Base-by-base conservation (phyloP, 2,797 vertebrate genomes). In the Poeciliopsis infans region DNA sequence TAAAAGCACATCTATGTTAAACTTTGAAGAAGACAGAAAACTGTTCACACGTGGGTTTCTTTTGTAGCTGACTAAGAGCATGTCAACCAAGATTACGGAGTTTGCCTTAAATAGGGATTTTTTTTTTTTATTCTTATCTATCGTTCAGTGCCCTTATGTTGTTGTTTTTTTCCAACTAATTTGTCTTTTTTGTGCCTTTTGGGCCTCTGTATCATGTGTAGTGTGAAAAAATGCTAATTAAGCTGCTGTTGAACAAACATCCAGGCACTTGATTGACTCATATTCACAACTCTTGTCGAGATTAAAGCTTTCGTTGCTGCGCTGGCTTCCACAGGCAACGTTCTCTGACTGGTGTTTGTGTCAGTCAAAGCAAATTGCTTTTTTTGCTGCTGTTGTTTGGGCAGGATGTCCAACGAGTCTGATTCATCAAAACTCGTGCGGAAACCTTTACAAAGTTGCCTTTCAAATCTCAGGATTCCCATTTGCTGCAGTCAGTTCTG, bases 321-420 rank as follows among this genome's bases (percentile, higher is more conserved):
- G 64, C 13, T 66, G 11, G 55, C 33, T 53, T 64, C 18, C 8
- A 28, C 46, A 47, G 15, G 45, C 31, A 70, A 43, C 57, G 64
- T 59, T 59, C 28, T 66, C 71, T 28, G 16, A 69, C 75, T 80
- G 59, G 36, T 69, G 53, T 41, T 53, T 31, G 16, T 75, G 79
- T 75, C 76, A 77, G 28, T 81, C 70, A 75, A 75, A 74, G 36
- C 46, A 78, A 80, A 76, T 74, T 64, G 59, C 51, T 79, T 55
- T 78, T 74, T 31, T 47, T 41, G 39, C 1, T 41, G 39, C 7
- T 41, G 49, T 51, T 51, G 20, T 53, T 53, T 53, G 23, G n/a
- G 51, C 28, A 73, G 73, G 75, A 74, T 51, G 74, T 6, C 7
- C 31, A 74, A 55, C 61, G 57, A 55, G 66, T 0, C 3, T 28